phyloP scores from a whole-genome alignment of 2,888 invertebrate species.

The Pollenia angustigena region DNA sequence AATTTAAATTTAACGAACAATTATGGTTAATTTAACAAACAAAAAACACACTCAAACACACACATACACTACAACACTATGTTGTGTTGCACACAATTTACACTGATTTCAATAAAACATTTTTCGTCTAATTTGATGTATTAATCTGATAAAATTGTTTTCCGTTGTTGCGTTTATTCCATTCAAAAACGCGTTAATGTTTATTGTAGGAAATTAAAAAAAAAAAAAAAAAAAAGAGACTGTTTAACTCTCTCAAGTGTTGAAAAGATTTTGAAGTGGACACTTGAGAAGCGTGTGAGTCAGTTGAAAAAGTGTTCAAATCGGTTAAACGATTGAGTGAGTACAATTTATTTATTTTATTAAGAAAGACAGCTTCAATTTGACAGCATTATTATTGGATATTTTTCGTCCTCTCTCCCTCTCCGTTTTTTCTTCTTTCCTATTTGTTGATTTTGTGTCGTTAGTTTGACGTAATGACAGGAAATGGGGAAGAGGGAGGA shows the following conservation, averaged over 20 bases:
- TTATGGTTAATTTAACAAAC: slow-evolving; percentile 46
- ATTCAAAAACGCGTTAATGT: slow-evolving; percentile 2
- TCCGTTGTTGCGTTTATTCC: neutral
- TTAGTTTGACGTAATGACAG: neutral
- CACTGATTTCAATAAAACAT: slow-evolving; percentile 22
- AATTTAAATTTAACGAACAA: slow-evolving; percentile 43
- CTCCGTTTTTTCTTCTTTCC: no score
- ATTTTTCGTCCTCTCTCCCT: neutral
- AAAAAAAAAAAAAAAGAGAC: slow-evolving; percentile 12
- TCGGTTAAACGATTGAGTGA: slow-evolving; percentile 30
- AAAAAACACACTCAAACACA: neutral
- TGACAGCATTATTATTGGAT: slow-evolving; percentile 49
- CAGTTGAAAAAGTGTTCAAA: slow-evolving; percentile 15
- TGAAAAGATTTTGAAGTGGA: slow-evolving; percentile 58
- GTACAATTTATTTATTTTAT: slow-evolving; percentile 50
- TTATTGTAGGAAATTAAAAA: neutral
- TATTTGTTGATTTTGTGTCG: slow-evolving; percentile 25
- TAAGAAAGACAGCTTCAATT: slow-evolving; percentile 59
- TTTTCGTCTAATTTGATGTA: slow-evolving; percentile 57
- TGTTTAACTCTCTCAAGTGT: slow-evolving; percentile 58
- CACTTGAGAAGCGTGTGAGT: slow-evolving; percentile 61
- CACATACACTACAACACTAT: neutral
- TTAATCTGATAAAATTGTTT: slow-evolving; percentile 61
- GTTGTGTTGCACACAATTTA: slow-evolving; percentile 9
- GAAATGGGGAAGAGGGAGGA: slow-evolving; percentile 11